Evolutionary conservation across 2,113 vertebrate genomes (phyloP), one percentile per base, ranked within the genome.

Genomic region (Alectura lathami): DNA sequence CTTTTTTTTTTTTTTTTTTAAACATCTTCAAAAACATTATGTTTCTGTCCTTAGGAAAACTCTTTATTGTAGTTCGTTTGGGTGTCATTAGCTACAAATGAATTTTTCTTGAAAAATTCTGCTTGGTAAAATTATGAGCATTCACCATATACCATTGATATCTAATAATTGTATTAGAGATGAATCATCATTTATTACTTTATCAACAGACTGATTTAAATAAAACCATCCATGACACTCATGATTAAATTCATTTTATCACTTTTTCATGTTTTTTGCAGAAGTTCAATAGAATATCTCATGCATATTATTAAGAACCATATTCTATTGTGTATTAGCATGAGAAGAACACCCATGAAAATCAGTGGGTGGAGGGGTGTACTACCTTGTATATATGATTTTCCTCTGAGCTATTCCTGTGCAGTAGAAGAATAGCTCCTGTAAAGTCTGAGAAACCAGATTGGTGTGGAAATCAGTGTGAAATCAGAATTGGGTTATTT

Each of bases 161-260:
- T 23, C 13, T 53, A 96, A 91, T 94, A 96, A 91, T 93, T 93
- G 66, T 96, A 91, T 93, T 96, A 92, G 63, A 78, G 75, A 86
- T 94, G 88, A 97, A 94, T 93, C 91, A 90, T 91, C 47, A 84
- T 94, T 95, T 96, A 93, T 96, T 95, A 96, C 74, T 96, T 96
- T 95, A 97, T 95, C 90, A 96, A 76, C 88, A 95, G 84, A 27
- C 86, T 75, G 68, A 81, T 93, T 74, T 88, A 21, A n/a, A 75
- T 85, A 91, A 81, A 91, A 87, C 87, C 83, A 66, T 36, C 68
- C 91, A 62, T 88, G 91, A 93, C 83, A 88, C 36, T 91, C 38
- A 38, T 91, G 73, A 96, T 93, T 88, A 94, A 83, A 91, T 93
- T 93, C 3, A 62, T 95, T 94, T 93, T 96, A 91, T 93, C 68